Percentiles rank a stretch among this genome's conserved stretches.
Conservation (phyloP, 2,797 vertebrate species). For the Sebastes kiyomatsui region DNA sequence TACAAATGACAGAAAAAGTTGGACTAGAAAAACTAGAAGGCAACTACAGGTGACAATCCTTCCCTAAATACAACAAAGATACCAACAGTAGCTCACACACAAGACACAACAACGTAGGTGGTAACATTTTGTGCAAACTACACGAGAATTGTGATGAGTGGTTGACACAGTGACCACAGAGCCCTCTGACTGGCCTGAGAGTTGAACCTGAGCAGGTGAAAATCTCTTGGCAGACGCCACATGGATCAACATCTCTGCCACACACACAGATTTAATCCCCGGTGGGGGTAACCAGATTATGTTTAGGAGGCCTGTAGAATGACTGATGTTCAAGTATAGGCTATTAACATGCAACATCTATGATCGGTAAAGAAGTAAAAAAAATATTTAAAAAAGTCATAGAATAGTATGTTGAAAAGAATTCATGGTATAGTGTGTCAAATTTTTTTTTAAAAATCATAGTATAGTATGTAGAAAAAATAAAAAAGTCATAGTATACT, state of each 20-base stretch:
- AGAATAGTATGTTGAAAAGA: too few relatives aligned
- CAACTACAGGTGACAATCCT: not conserved
- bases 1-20: not conserved
- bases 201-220: conserved; percentile 36
- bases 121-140: not conserved
- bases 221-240: conserved; percentile 51
- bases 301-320: not conserved
- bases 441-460: too few relatives aligned
- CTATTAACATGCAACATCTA: too few relatives aligned
- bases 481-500: too few relatives aligned
- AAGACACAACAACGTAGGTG: not conserved
- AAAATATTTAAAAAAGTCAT: too few relatives aligned
- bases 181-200: not conserved
- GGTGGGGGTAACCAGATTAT: not conserved
- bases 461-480: too few relatives aligned
- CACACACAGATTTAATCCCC: conserved; percentile 44
- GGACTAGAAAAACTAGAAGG: not conserved
- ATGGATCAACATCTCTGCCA: conserved; percentile 44
- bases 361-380: not conserved
- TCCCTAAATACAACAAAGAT: not conserved
- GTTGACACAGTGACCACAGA: not conserved
- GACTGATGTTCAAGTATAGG: not conserved
- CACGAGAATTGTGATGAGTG: not conserved
- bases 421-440: too few relatives aligned
- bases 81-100: not conserved